Percentiles rank a stretch among this genome's conserved stretches.
Conservation (phyloP, 2,888 invertebrate genomes). For the Bimastos eiseni region DNA sequence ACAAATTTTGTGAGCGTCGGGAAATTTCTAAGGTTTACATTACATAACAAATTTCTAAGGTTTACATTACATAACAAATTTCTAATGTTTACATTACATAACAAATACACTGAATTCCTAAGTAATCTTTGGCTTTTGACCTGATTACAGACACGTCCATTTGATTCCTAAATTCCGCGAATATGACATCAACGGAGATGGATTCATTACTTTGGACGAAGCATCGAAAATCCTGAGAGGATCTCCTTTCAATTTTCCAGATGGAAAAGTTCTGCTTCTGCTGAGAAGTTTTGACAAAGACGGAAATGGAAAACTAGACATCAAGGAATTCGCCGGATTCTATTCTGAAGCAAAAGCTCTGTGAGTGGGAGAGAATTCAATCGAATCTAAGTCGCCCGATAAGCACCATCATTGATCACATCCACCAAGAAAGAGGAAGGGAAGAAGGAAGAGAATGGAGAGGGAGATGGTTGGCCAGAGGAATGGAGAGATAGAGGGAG, state of each 20-base stretch:
- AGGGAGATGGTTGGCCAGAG: no score
- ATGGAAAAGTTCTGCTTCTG: constrained; percentile 39
- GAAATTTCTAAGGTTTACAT: no score
- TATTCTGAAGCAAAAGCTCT: constrained; percentile 43
- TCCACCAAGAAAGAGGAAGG: neutral
- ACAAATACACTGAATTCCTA: no score
- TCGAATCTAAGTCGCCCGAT: neutral
- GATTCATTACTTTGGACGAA: constrained; percentile 42
- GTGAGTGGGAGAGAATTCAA: constrained; percentile 35
- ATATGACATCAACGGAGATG: constrained; percentile 42
- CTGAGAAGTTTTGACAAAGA: constrained; percentile 42
- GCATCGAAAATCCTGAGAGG: constrained; percentile 39
- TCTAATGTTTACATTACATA: no score
- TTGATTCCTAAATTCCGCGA: constrained; percentile 43
- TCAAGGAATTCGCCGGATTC: constrained; percentile 43
- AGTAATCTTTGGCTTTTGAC: no score
- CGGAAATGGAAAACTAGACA: constrained; percentile 42
- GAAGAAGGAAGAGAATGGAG: no score
- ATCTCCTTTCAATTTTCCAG: constrained; percentile 42
- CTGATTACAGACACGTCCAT: constrained; percentile 35
- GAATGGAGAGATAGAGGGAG: no score
- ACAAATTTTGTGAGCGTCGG: no score
- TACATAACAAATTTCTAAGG: no score
- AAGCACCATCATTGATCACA: neutral
- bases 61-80: no score